phyloP scores from a whole-genome alignment of 2,113 vertebrate genomes.

The Haliaeetus leucogaster region DNA sequence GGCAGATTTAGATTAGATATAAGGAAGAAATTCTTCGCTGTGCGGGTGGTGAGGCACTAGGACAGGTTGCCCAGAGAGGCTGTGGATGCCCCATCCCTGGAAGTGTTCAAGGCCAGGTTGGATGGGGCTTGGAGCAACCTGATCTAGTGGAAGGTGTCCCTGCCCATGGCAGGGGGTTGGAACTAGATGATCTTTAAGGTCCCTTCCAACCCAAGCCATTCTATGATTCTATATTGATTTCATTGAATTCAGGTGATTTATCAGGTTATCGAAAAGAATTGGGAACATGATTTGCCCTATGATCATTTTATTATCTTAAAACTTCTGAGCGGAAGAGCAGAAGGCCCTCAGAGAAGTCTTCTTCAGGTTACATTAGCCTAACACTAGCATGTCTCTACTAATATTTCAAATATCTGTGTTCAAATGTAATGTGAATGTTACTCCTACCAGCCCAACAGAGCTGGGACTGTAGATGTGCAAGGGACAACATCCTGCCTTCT shows the following conservation, averaged over 20 bases:
- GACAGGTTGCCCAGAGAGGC: no score
- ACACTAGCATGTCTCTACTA: neutral
- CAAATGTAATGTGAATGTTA: no score
- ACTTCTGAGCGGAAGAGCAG: neutral
- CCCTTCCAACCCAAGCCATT: no score
- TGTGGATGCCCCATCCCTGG: no score
- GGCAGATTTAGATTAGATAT: no score
- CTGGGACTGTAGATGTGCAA: accelerated
- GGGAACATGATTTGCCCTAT: neutral
- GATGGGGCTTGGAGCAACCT: no score
- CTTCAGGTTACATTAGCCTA: neutral
- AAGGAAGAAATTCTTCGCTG: no score
- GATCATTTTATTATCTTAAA: neutral
- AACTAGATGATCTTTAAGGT: no score
- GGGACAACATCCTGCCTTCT: accelerated
- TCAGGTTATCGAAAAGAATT: neutral
- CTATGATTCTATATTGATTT: neutral
- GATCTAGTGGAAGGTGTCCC: no score
- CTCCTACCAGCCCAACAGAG: neutral
- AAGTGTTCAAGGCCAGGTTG: no score
- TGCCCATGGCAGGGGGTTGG: no score
- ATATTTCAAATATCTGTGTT: neutral
- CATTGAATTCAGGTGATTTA: neutral
- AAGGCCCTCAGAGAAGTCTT: neutral
- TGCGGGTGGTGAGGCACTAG: no score